Evolutionary conservation across 2,113 vertebrate genomes (phyloP).

Genomic region (Sceloporus tristichus): DNA sequence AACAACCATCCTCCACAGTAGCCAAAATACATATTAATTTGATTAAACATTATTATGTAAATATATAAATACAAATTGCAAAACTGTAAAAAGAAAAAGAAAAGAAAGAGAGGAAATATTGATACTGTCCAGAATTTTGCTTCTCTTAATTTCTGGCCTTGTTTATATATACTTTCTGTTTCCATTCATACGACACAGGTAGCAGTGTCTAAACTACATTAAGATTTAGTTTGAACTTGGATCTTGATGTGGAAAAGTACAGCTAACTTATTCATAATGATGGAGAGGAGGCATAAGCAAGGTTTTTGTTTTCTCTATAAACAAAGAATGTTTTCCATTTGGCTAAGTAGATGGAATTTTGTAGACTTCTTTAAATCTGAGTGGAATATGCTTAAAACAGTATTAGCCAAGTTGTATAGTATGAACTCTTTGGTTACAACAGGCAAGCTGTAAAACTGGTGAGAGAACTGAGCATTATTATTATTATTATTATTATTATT

Average conservation of each 20-base stretch:
- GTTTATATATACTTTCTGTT: neutral
- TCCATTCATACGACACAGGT: neutral
- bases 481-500: too few relatives aligned
- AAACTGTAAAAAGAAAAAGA: neutral
- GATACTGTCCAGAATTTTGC: neutral
- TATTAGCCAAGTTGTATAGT: constrained; percentile 18
- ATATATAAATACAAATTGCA: neutral
- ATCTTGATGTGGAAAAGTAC: constrained; percentile 31
- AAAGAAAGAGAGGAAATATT: neutral
- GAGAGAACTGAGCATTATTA: neutral
- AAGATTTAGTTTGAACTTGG: constrained; percentile 18
- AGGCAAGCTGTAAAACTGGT: constrained; percentile 11
- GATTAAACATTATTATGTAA: neutral
- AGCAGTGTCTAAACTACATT: neutral
- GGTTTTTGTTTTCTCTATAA: constrained; percentile 33
- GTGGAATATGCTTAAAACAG: constrained; percentile 23
- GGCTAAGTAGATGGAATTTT: constrained; percentile 26
- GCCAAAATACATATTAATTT: neutral
- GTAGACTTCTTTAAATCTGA: constrained; percentile 19
- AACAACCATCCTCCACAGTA: neutral
- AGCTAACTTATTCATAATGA: constrained; percentile 33
- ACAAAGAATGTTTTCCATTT: constrained; percentile 39
- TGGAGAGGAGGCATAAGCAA: constrained; percentile 26
- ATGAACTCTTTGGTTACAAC: neutral
- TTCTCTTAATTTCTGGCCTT: neutral